A percentile compares a stretch with the other conserved stretches of the same genome.
phyloP scores from a whole-genome alignment of 2,888 invertebrate species.

The Oithona nana region DNA sequence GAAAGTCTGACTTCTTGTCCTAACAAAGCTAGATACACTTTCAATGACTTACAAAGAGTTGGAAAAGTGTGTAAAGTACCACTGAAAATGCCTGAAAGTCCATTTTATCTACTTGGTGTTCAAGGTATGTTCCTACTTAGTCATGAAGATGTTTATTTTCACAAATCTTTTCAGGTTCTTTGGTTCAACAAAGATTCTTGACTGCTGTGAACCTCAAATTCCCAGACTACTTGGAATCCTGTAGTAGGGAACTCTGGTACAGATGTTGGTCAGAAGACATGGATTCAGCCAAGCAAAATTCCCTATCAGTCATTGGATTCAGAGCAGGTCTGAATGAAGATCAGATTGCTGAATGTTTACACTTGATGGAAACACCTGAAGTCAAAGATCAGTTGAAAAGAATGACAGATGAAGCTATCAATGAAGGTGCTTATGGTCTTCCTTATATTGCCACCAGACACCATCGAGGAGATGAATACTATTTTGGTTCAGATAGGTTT shows the following conservation, averaged over 20 bases:
- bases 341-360: background rate
- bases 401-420: background rate
- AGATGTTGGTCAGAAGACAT: constrained; percentile 1
- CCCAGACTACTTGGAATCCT: background rate
- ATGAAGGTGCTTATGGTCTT: constrained; percentile 4
- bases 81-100: constrained; percentile 8
- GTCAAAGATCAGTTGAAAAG: background rate
- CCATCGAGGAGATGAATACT: background rate
- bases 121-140: no score
- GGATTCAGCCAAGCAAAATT: background rate
- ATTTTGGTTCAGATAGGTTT: constrained; percentile 1
- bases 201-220: background rate
- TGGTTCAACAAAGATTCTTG: background rate
- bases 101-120: constrained; percentile 5
- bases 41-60: background rate
- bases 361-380: background rate
- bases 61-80: background rate
- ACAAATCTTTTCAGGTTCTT: no score
- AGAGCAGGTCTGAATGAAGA: background rate
- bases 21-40: background rate
- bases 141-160: no score
- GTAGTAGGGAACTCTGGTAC: constrained; percentile 4
- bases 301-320: background rate
- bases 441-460: background rate
- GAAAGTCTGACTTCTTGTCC: background rate